Evolutionary conservation across 2,888 invertebrate genomes (phyloP), one percentile per base, ranked within the genome.

Genomic region (Monochamus alternatus): DNA sequence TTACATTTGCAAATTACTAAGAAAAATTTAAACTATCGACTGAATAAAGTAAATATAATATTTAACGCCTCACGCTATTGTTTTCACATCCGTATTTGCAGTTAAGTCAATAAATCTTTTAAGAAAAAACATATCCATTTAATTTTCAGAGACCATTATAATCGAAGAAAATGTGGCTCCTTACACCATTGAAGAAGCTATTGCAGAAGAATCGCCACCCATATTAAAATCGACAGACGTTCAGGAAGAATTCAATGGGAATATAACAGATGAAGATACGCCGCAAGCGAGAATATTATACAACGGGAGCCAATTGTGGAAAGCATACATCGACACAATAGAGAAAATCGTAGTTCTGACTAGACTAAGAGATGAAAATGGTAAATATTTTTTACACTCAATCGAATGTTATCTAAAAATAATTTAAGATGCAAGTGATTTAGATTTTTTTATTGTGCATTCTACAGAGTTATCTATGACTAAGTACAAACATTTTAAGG

Each of bases 271-370:
- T 30, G 79, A 75, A 12, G 30, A 47, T n/a, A 67, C 75, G 74
- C 77, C 80, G 7, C 77, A 80, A 76, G 77, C 73, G 9, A 83
- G 82, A 76, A 90, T 94, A 60, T 92, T 92, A 68, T 96, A 96
- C 87, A 91, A 92, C 66, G 96, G 95, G 3, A 93, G 94, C 22
- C 95, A 96, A 89, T 88, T 96, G 14, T 95, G 95, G 94, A 92
- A 94, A 85, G 93, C 95, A 59, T 88, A 87, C 5, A 90, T 91
- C 12, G 89, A 90, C 65, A 89, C 89, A 52, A 90, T 91, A 79
- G 91, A 88, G 85, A 91, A 91, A 80, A 90, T 89, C 85, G 90
- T 86, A 85, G 89, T 88, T 85, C 88, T 93, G 74, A 87, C 89
- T 58, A 90, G 90, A 80, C 87, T 93, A 68, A 90, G 91, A 81